Conservation (phyloP, 2,888 invertebrate species). For the Meteorus colon region DNA sequence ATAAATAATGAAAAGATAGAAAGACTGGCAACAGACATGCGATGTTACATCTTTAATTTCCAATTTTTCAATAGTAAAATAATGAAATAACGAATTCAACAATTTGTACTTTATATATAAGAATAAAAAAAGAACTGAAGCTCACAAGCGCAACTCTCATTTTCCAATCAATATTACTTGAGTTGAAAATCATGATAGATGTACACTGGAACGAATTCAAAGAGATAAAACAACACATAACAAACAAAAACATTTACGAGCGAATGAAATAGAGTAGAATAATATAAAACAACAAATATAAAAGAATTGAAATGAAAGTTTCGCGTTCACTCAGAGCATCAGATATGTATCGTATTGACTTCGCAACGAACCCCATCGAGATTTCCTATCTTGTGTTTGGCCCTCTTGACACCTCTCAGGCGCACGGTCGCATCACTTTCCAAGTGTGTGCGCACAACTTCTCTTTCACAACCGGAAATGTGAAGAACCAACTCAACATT, state of each 20-base stretch:
- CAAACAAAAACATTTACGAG: neutral
- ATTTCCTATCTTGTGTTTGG: slow-evolving; percentile 4
- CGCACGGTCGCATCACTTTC: neutral
- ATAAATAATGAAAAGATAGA: too few species aligned
- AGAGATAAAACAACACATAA: neutral
- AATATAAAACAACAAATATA: neutral
- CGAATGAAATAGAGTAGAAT: too few species aligned
- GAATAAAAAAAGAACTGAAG: too few species aligned
- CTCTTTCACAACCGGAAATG: slow-evolving; percentile 16
- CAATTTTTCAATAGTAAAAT: too few species aligned
- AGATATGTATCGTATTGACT: neutral
- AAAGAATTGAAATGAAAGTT: neutral
- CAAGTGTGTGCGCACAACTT: neutral
- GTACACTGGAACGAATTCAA: neutral
- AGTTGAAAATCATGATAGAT: too few species aligned
- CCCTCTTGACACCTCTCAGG: neutral
- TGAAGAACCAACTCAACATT: neutral
- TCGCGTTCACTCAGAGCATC: neutral
- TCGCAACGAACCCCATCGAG: neutral
- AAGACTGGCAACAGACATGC: too few species aligned
- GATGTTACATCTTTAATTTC: too few species aligned
- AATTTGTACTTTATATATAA: too few species aligned
- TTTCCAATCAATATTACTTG: too few species aligned
- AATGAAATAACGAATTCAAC: too few species aligned
- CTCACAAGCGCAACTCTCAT: too few species aligned